A percentile compares a stretch with the other conserved stretches of the same genome.
Evolutionary conservation across 2,888 invertebrate species (phyloP).

Genomic region (Drosophila anomalata): DNA sequence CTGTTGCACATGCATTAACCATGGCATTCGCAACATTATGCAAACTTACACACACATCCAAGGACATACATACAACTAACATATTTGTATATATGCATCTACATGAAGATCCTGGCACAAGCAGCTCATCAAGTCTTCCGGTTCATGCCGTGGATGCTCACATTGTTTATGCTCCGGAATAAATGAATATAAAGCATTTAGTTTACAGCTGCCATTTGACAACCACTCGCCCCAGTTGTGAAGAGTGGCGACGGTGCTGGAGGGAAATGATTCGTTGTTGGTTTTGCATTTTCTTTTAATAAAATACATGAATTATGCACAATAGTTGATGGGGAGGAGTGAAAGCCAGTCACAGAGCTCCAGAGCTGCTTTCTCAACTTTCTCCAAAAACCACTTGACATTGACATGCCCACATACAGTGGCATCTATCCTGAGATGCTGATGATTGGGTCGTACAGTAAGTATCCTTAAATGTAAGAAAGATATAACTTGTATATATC

Average conservation of each 20-base stretch:
- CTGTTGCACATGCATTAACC: slow-evolving; percentile 46
- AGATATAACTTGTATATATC: too few relatives aligned
- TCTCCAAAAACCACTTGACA: slow-evolving; percentile 31
- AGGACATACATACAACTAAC: background rate
- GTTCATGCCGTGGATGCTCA: slow-evolving; percentile 38
- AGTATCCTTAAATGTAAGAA: background rate
- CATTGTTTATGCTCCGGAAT: slow-evolving; percentile 54
- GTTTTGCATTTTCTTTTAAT: slow-evolving; percentile 61
- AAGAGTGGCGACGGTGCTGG: background rate
- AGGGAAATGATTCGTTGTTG: slow-evolving; percentile 29
- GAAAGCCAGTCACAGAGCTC: slow-evolving; percentile 13
- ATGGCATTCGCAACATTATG: slow-evolving; percentile 42
- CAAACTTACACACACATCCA: slow-evolving; percentile 39
- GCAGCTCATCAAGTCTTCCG: slow-evolving; percentile 43
- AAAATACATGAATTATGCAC: slow-evolving; percentile 71
- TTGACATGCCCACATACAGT: slow-evolving; percentile 23
- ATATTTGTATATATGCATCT: background rate
- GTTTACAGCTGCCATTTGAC: slow-evolving; percentile 68
- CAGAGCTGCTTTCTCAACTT: slow-evolving; percentile 23
- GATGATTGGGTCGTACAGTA: background rate
- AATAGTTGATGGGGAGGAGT: slow-evolving; percentile 46
- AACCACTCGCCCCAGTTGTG: slow-evolving; percentile 33
- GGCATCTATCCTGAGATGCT: background rate
- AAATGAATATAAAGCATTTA: slow-evolving; percentile 71
- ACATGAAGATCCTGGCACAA: slow-evolving; percentile 15